Base-by-base conservation (phyloP, 2,113 vertebrate genomes). In the Callionymus lyra region DNA sequence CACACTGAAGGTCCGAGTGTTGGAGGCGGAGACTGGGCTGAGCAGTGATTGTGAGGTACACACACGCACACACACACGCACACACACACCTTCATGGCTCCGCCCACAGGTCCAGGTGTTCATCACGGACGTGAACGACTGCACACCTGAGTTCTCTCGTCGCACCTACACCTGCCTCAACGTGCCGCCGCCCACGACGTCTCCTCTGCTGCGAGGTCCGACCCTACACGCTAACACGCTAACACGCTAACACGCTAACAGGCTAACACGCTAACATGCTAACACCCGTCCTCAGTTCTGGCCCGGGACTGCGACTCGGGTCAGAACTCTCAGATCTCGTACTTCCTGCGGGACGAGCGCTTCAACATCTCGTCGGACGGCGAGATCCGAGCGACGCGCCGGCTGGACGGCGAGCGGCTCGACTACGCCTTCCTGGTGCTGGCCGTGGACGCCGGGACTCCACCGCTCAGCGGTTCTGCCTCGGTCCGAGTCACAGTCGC, bases 371-470 rank as follows among this genome's bases (percentile, higher is more conserved):
- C 88, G 0, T 63, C 31, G 1, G 77, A 85, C 1, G 91, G 91
- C 1, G 77, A 88, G 68, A 58, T 94, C 72, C 88, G 72, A 80
- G 82, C 91, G 31, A 82, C 77, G 50, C 84, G 75, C 50, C 77
- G 69, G 35, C 82, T 94, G 51, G 84, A 94, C 81, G 91, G 88
- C 39, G 91, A 93, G 73, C 76, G 85, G 38, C 74, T 84, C 32
- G 90, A 89, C 79, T 94, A 92, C 4, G 90, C 93, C 75, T 93
- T 91, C 27, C 84, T 88, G 53, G 88, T 92, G 63, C 82, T 91
- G 2, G 91, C 89, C 0, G 86, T 92, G 38, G 91, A 93, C 32
- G 84, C 73, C 27, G 91, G 91, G 16, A 78, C 68, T 0, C 87
- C 88, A 1, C 79, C 91, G 11, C 87, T 81, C 10, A 93, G 90